Conservation (phyloP, 92 coral and sea anemone genomes). For the Blastomussa wellsi region DNA sequence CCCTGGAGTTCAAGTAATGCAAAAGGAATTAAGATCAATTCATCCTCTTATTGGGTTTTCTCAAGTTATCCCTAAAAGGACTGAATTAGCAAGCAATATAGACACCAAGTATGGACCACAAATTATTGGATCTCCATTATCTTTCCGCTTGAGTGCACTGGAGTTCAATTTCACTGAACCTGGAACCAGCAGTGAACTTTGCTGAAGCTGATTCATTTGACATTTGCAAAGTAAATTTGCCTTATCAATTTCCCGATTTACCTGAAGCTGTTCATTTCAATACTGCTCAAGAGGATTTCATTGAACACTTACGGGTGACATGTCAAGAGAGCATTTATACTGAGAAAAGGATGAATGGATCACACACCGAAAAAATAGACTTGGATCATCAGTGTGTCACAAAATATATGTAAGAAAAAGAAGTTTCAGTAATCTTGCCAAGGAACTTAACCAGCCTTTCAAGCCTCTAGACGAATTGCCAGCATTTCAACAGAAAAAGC, state of each 20-base stretch:
- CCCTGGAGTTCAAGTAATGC: no score
- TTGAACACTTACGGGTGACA: conserved; percentile 31
- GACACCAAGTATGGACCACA: no score
- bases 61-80: no score
- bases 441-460: conserved; percentile 37
- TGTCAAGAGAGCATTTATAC: conserved; percentile 44
- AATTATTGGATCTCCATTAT: no score
- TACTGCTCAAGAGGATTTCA: conserved; percentile 14
- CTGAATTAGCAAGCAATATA: no score
- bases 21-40: no score
- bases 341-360: conserved; percentile 50
- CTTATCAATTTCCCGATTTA: conserved; percentile 10
- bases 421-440: conserved; percentile 30
- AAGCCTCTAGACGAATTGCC: conserved; percentile 31
- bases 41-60: no score
- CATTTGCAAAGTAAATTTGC: conserved; percentile 7
- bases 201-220: conserved; percentile 1
- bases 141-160: no score
- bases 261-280: not conserved
- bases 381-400: conserved; percentile 43
- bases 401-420: no score
- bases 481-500: conserved; percentile 47
- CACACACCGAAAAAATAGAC: conserved; percentile 48
- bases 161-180: conserved; percentile 37
- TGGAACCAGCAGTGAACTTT: conserved; percentile 25